Percentiles rank a stretch among this genome's conserved stretches.
These are phyloP conservation scores for Rhabditoides inermis DNA, from an alignment of 2,888 invertebrate genomes.

Conservation along the genomic window DNA sequence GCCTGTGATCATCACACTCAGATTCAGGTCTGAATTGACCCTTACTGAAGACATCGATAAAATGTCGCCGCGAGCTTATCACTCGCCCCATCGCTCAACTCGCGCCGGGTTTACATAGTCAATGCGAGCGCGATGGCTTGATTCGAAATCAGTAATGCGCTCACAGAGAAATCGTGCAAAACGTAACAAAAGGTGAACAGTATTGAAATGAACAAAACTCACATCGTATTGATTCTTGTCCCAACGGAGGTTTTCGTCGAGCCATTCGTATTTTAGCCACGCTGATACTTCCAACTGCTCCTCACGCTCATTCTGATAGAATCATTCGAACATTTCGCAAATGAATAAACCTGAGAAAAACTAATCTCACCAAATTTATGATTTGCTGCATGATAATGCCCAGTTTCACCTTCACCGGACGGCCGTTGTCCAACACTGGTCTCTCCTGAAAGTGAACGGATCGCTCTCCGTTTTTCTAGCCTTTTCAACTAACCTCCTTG, in stretches of 20 bases:
- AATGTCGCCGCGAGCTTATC: too few relatives aligned
- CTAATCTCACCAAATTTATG: slow-evolving; percentile 37
- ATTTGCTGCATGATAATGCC: slow-evolving; percentile 44
- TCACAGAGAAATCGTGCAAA: too few relatives aligned
- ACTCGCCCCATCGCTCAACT: too few relatives aligned
- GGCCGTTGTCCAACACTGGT: slow-evolving; percentile 36
- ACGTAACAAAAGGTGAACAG: too few relatives aligned
- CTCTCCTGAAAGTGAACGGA: slow-evolving; percentile 23
- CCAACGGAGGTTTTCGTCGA: slow-evolving; percentile 47
- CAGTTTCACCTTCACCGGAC: slow-evolving; percentile 41
- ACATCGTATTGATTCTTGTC: slow-evolving; percentile 37
- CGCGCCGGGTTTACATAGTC: too few relatives aligned
- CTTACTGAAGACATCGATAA: too few relatives aligned
- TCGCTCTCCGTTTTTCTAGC: not conserved
- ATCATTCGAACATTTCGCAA: not conserved
- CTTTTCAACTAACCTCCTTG: not conserved
- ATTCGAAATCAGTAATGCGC: too few relatives aligned
- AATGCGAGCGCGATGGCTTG: too few relatives aligned
- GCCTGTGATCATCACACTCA: too few relatives aligned
- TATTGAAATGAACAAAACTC: too few relatives aligned
- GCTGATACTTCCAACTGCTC: slow-evolving; percentile 45
- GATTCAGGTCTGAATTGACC: too few relatives aligned
- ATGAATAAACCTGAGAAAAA: not conserved
- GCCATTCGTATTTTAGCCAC: slow-evolving; percentile 46
- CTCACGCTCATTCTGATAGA: slow-evolving; percentile 41